Percentiles rank a stretch among this genome's conserved stretches.
These are phyloP conservation scores for Echinarachnius parma DNA, from an alignment of 53 echinoderm and acorn worm genomes.

Conservation along the genomic window DNA sequence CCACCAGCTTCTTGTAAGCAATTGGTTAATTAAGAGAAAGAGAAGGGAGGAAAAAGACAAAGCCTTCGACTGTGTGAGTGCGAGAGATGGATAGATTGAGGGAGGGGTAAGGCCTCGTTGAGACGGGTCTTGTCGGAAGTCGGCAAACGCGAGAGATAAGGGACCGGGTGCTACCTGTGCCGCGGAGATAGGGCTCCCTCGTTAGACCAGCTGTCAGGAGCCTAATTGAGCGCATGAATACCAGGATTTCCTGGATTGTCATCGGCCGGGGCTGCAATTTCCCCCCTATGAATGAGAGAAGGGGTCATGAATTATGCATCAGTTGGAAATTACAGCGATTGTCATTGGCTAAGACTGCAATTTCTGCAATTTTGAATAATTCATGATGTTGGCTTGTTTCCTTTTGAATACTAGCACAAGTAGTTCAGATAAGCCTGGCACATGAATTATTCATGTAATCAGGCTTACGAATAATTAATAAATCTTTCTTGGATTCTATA, in stretches of 20 bases:
- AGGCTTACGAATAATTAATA: too few species aligned
- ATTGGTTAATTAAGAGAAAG: not conserved
- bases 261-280: constrained; percentile 25
- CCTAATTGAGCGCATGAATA: constrained; percentile 51
- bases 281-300: constrained; percentile 29
- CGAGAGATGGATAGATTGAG: not conserved
- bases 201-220: constrained; percentile 42
- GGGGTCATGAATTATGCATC: constrained; percentile 26
- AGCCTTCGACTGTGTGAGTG: not conserved
- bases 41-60: not conserved
- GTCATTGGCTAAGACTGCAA: too few species aligned
- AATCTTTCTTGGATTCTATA: too few species aligned
- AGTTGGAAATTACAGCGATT: too few species aligned
- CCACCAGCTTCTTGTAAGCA: too few species aligned
- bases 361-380: too few species aligned
- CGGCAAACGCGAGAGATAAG: constrained; percentile 38
- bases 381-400: too few species aligned
- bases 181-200: constrained; percentile 41
- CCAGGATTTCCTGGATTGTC: constrained; percentile 47
- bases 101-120: too few species aligned
- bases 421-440: too few species aligned
- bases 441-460: too few species aligned
- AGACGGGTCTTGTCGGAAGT: constrained; percentile 30
- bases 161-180: constrained; percentile 15
- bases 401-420: too few species aligned